Percentiles rank a stretch among this genome's conserved stretches.
phyloP scores from a whole-genome alignment of 2,113 vertebrate genomes.

The Chascanopsetta lugubris region DNA sequence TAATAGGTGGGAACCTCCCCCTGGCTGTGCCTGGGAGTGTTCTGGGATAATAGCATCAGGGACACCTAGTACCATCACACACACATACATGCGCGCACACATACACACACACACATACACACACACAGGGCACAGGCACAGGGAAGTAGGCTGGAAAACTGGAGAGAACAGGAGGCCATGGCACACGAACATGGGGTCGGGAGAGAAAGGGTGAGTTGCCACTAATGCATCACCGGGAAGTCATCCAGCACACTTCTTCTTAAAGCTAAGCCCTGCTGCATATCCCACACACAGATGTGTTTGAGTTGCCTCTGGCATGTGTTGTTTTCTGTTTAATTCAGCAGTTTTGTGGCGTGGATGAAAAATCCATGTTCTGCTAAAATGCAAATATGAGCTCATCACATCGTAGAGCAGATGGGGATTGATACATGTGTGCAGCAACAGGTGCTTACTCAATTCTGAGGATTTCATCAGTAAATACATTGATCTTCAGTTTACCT shows the following conservation, averaged over 20 bases:
- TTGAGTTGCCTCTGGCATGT: slow-evolving; percentile 5
- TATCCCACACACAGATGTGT: slow-evolving; percentile 25
- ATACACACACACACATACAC: too few species aligned
- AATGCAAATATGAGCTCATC: background rate
- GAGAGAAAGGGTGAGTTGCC: slow-evolving; percentile 74
- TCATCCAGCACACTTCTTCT: slow-evolving; percentile 18
- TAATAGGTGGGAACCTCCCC: slow-evolving; percentile 76
- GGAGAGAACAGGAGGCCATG: slow-evolving; percentile 62
- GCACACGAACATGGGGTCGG: slow-evolving; percentile 70
- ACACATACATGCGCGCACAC: too few species aligned
- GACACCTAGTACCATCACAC: slow-evolving; percentile 72
- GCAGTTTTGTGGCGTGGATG: background rate
- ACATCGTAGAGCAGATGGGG: background rate
- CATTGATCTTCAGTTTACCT: slow-evolving; percentile 24
- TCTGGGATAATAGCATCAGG: slow-evolving; percentile 77
- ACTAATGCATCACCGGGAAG: slow-evolving; percentile 28
- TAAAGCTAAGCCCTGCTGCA: slow-evolving; percentile 16
- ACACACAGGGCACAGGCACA: slow-evolving; percentile 65
- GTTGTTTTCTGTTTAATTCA: slow-evolving; percentile 9
- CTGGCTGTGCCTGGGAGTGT: slow-evolving; percentile 73
- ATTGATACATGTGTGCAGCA: slow-evolving; percentile 5
- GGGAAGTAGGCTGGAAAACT: slow-evolving; percentile 55
- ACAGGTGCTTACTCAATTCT: slow-evolving; percentile 11
- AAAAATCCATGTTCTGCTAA: background rate
- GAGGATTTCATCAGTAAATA: slow-evolving; percentile 37